Evolutionary conservation across 2,113 vertebrate genomes (phyloP), one percentile per base, ranked within the genome.

Genomic region (Thryonomys swinderianus): DNA sequence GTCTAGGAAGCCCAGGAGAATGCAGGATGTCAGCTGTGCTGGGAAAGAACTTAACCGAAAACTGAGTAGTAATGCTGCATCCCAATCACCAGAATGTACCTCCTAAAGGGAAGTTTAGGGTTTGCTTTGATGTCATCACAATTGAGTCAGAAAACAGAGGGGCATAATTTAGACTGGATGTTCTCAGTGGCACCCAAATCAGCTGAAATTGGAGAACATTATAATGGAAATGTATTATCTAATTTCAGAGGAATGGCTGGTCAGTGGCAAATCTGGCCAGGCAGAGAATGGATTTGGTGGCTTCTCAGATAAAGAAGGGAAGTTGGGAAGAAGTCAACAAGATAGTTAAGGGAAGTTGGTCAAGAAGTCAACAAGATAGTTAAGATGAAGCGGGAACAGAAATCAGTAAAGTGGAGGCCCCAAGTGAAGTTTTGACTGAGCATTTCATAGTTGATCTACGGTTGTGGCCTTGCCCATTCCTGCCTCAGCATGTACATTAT

Each of bases 41-140:
- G 99, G 99, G 99, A 98, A 97, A 89, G 98, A 97, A 76, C 98
- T 99, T 79, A 99, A 99, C 73, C 99, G 99, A 81, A 99, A 99
- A 95, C 96, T 99, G 51, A 99, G 99, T 40, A 99, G 99, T 48
- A 96, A 98, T n/a, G 91, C 99, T 2, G 99, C 99, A 0, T 98
- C 98, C 61, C 98, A 86, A 98, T 99, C 95, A 98, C 98, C 78
- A 98, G 99, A 96, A 99, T 99, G 99, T 99, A 98, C 67, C 99
- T 99, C 97, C 97, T 99, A 32, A 99, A 99, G 98, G 99, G 98
- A 94, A 99, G 97, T 98, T 99, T 94, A 99, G 99, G 91, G 99
- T 99, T 85, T 99, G 99, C 97, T 99, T 99, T 97, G 99, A 99
- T 45, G 95, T 99, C 91, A 98, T 99, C 59, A 98, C 81, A 80